Conservation (phyloP, 2,797 vertebrate genomes). For the Hyperoplus immaculatus region DNA sequence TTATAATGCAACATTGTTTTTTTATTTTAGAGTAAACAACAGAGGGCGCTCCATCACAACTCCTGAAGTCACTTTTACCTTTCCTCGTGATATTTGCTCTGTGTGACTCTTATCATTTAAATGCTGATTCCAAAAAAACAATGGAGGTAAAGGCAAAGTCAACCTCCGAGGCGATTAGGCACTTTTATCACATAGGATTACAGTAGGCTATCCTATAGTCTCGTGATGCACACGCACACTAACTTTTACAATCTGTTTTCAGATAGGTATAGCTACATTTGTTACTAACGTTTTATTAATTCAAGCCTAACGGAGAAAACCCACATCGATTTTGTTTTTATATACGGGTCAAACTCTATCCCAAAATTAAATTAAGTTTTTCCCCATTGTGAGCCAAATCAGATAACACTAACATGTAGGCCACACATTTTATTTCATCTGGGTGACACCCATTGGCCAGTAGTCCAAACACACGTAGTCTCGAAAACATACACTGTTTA, state of each 20-base stretch:
- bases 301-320: background rate
- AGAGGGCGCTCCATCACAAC: slow-evolving; percentile 56
- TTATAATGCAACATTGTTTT: background rate
- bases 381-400: slow-evolving; percentile 1
- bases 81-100: background rate
- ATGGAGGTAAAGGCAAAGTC: background rate
- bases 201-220: background rate
- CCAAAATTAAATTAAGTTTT: slow-evolving; percentile 2
- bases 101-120: background rate
- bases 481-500: background rate
- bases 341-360: slow-evolving; percentile 14
- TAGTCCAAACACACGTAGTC: background rate
- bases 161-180: background rate
- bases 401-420: slow-evolving; percentile 16
- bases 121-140: background rate
- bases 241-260: background rate
- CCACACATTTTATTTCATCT: background rate
- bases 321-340: background rate
- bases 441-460: background rate
- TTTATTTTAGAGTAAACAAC: slow-evolving; percentile 17
- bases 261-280: background rate
- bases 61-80: background rate
- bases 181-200: background rate
- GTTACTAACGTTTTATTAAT: background rate
- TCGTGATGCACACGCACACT: background rate